Percentiles rank a stretch among this genome's conserved stretches.
Evolutionary conservation across 1,140 invertebrate species (phyloP).

Genomic region (Pogonomyrmex barbatus): DNA sequence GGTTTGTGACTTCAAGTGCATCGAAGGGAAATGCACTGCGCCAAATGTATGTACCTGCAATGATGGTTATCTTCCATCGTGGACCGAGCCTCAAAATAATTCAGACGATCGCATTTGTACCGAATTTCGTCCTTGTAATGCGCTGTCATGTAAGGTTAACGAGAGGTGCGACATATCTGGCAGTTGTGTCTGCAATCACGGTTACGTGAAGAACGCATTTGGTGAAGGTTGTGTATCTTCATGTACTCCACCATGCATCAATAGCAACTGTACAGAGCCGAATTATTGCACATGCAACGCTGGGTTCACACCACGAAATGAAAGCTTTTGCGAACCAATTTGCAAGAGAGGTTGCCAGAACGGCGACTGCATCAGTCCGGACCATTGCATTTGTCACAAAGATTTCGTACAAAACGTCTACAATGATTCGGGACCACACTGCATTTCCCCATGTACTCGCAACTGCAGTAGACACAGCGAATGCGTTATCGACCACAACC

Average conservation of each 20-base stretch:
- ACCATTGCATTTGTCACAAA: constrained; percentile 75
- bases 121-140: constrained; percentile 74
- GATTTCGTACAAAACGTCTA: constrained; percentile 33
- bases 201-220: constrained; percentile 67
- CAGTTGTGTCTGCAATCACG: constrained; percentile 75
- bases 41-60: constrained; percentile 76
- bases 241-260: constrained; percentile 71
- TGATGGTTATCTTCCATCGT: constrained; percentile 58
- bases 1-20: constrained; percentile 65
- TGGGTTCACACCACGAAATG: constrained; percentile 60
- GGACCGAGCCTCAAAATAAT: constrained; percentile 18
- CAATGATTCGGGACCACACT: constrained; percentile 36
- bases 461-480: constrained; percentile 49
- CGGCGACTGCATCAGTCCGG: constrained; percentile 75
- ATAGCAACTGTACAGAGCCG: constrained; percentile 76
- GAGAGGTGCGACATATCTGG: constrained; percentile 74
- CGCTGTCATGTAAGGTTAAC: constrained; percentile 65
- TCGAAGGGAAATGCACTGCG: constrained; percentile 18
- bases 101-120: constrained; percentile 74
- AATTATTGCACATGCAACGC: constrained; percentile 74
- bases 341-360: constrained; percentile 74
- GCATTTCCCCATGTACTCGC: constrained; percentile 63
- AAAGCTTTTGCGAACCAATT: constrained; percentile 57
- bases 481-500: constrained; percentile 51
- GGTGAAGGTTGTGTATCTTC: constrained; percentile 52